phyloP scores from a whole-genome alignment of 2,888 invertebrate genomes.

The Synergus laeviventris region DNA sequence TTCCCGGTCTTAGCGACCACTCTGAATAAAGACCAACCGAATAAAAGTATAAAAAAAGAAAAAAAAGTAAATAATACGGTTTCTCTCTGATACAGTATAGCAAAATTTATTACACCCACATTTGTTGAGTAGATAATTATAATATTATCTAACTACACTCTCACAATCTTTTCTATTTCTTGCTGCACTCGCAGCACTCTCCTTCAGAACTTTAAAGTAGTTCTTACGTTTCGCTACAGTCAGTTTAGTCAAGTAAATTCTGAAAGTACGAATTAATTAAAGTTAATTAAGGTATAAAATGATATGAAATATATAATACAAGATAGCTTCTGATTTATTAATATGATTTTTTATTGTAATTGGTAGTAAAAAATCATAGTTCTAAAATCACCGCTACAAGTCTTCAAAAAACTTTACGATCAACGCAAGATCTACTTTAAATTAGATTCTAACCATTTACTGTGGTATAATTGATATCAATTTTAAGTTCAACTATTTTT shows the following conservation, averaged over 20 bases:
- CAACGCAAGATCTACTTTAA: background rate
- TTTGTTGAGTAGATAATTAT: background rate
- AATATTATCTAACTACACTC: background rate
- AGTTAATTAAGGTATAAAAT: too few species aligned
- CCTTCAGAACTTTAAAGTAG: background rate
- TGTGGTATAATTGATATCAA: background rate
- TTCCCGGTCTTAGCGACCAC: too few species aligned
- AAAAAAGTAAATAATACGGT: background rate
- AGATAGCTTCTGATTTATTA: too few species aligned
- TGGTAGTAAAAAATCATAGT: too few species aligned
- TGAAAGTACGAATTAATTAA: too few species aligned
- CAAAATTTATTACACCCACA: background rate
- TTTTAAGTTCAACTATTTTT: background rate
- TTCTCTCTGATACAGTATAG: background rate
- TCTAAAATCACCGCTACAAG: background rate
- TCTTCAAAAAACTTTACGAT: background rate
- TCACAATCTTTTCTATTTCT: background rate
- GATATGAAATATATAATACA: too few species aligned
- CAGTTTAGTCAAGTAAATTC: too few species aligned
- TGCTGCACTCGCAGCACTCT: background rate
- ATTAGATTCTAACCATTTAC: constrained; percentile 10
- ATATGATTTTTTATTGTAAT: too few species aligned
- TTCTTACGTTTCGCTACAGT: background rate
- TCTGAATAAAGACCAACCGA: background rate
- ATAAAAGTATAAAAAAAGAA: background rate